Conservation (phyloP, 1,140 invertebrate genomes). For the Manduca sexta region DNA sequence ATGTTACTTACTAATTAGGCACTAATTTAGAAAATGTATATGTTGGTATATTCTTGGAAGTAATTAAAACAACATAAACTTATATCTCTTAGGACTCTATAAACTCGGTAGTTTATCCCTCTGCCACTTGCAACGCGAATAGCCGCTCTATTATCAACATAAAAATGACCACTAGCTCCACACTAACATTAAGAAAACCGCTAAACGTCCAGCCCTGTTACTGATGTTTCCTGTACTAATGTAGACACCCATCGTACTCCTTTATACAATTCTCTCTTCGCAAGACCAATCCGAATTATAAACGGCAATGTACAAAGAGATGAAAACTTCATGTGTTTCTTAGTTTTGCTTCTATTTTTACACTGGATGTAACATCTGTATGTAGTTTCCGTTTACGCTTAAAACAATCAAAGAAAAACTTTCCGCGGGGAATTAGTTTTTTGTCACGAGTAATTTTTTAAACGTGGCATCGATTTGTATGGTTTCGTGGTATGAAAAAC, state of each 20-base stretch:
- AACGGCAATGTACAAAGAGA: slow-evolving; percentile 17
- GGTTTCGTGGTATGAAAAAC: not conserved
- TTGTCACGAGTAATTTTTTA: not conserved
- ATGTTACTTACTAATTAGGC: too few species aligned
- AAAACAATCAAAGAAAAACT: slow-evolving; percentile 20
- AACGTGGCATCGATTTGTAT: not conserved
- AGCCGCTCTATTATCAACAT: not conserved
- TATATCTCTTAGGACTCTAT: not conserved
- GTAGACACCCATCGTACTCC: slow-evolving; percentile 27
- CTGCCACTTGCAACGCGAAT: not conserved
- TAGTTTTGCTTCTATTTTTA: slow-evolving; percentile 20
- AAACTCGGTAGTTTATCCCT: not conserved
- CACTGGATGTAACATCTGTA: slow-evolving; percentile 25
- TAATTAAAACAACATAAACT: not conserved
- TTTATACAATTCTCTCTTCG: slow-evolving; percentile 44
- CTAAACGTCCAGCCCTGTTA: slow-evolving; percentile 23
- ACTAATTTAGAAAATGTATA: too few species aligned
- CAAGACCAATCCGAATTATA: slow-evolving; percentile 24
- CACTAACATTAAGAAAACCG: slow-evolving; percentile 15
- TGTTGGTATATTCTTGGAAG: too few species aligned
- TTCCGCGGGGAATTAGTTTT: not conserved
- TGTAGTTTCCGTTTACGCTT: slow-evolving; percentile 23
- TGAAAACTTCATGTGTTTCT: slow-evolving; percentile 11
- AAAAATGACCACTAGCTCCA: slow-evolving; percentile 3
- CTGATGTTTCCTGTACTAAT: slow-evolving; percentile 30